These are phyloP conservation scores for Apostichopus parvimensis DNA, from an alignment of 35 echinoderm and acorn worm species.

Conservation along the genomic window DNA sequence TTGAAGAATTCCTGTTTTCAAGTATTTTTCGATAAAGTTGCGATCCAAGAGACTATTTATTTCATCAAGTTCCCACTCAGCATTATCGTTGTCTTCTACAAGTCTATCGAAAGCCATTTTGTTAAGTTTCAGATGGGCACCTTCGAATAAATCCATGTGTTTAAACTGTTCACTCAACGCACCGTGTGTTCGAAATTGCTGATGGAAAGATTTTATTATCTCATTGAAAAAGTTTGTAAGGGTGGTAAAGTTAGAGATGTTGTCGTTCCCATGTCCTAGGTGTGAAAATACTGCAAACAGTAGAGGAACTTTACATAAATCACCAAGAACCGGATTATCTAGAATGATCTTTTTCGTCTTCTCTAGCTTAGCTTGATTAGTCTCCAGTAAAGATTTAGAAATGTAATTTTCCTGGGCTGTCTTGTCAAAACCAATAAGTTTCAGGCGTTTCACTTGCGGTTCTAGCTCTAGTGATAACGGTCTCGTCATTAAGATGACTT, in stretches of 20 bases:
- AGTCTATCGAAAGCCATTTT: background rate
- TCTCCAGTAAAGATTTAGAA: background rate
- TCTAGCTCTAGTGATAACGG: background rate
- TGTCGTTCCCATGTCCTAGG: background rate
- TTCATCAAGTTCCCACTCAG: background rate
- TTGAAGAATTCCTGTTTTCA: background rate
- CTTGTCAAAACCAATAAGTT: conserved; percentile 15
- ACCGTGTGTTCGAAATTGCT: background rate
- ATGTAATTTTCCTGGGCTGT: conserved; percentile 2
- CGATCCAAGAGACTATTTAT: background rate
- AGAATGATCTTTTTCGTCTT: background rate
- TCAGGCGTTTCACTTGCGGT: background rate
- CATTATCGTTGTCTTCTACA: no score
- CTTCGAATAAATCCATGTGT: background rate
- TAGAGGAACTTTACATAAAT: conserved; percentile 2
- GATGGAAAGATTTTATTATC: background rate
- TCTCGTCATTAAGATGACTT: conserved; percentile 13
- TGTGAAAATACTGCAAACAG: conserved; percentile 3
- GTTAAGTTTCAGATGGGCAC: background rate
- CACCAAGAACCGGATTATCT: conserved; percentile 30
- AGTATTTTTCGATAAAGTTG: background rate
- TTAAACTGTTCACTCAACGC: background rate
- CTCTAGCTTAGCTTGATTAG: background rate
- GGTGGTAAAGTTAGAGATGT: background rate
- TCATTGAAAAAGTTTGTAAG: conserved; percentile 1